Percentiles rank a stretch among this genome's conserved stretches.
These are phyloP conservation scores for Callionymus lyra DNA, from an alignment of 2,113 vertebrate genomes.

Conservation along the genomic window DNA sequence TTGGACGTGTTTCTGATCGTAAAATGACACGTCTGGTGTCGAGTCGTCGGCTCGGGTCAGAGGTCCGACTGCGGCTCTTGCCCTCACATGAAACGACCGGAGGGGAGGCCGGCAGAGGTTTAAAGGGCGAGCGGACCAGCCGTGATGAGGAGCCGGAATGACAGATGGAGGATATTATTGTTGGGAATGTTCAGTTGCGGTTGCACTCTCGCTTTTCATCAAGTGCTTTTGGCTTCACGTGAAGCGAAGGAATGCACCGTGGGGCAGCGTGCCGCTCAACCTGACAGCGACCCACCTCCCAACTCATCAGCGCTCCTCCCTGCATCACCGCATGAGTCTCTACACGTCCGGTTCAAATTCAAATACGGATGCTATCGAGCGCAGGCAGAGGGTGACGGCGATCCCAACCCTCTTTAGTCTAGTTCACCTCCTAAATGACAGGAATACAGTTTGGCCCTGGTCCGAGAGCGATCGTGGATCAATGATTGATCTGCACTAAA, in stretches of 20 bases:
- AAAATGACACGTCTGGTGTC: no score
- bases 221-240: slow-evolving; percentile 43
- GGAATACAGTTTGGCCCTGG: no score
- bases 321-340: slow-evolving; percentile 21
- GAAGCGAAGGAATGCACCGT: slow-evolving; percentile 57
- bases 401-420: not conserved
- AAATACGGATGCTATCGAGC: slow-evolving; percentile 11
- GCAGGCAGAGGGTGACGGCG: not conserved
- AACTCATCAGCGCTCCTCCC: slow-evolving; percentile 13
- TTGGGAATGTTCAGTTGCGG: slow-evolving; percentile 32
- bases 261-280: slow-evolving; percentile 44
- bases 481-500: no score
- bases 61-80: slow-evolving; percentile 24
- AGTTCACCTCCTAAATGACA: not conserved
- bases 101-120: slow-evolving; percentile 25
- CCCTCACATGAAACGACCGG: slow-evolving; percentile 39
- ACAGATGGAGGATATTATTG: slow-evolving; percentile 25
- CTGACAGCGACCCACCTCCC: slow-evolving; percentile 13
- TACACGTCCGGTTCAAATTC: slow-evolving; percentile 37
- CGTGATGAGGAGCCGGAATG: slow-evolving; percentile 9
- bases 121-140: slow-evolving; percentile 11
- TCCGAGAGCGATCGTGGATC: no score
- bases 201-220: slow-evolving; percentile 51
- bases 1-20: no score
- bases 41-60: slow-evolving; percentile 15